Conservation (phyloP, 2,888 invertebrate species). For the Cataglyphis cursor region DNA sequence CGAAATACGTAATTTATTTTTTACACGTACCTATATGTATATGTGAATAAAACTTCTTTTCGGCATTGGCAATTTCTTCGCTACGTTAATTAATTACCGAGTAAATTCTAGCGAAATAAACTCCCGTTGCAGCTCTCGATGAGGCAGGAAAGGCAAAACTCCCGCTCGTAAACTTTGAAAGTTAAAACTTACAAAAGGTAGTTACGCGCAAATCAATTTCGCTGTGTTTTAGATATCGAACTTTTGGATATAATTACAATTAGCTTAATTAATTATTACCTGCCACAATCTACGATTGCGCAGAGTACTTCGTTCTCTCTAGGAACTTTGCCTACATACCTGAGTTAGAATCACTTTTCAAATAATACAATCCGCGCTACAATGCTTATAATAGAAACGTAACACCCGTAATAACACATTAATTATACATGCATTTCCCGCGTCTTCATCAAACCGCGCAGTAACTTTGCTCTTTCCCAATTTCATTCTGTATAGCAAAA, state of each 20-base stretch:
- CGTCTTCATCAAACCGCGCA: conserved; percentile 19
- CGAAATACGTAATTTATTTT: background rate
- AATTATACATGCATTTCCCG: background rate
- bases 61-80: conserved; percentile 47
- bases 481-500: conserved; percentile 4
- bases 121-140: conserved; percentile 21
- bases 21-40: background rate
- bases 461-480: conserved; percentile 6
- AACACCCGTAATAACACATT: conserved; percentile 6
- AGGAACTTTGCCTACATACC: background rate
- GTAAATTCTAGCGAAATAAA: conserved; percentile 61
- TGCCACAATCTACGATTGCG: background rate
- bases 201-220: conserved; percentile 66
- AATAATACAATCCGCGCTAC: background rate
- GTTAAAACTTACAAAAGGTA: conserved; percentile 60
- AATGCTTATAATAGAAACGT: conserved; percentile 30
- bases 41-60: background rate
- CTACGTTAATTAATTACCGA: conserved; percentile 69
- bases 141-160: conserved; percentile 54
- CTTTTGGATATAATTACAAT: conserved; percentile 55
- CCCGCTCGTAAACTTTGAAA: conserved; percentile 57
- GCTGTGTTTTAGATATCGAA: conserved; percentile 52
- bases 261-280: conserved; percentile 59
- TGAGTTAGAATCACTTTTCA: background rate
- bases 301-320: background rate